Evolutionary conservation across 2,888 invertebrate species (phyloP).

Genomic region (Dasypogon diadema): DNA sequence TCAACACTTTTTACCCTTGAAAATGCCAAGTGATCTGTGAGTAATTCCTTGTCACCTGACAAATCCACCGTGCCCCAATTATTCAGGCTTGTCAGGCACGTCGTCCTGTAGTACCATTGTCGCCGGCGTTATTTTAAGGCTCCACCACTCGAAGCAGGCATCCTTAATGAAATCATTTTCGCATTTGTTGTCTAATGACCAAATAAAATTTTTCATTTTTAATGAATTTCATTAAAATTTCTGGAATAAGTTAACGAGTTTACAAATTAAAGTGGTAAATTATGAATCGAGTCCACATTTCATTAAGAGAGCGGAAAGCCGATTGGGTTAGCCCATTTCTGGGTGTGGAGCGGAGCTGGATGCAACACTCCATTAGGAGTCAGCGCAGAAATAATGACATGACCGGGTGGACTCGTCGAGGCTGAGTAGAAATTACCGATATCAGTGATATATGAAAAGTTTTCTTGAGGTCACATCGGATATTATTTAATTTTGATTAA

Average conservation of each 20-base stretch:
- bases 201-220: slow-evolving; percentile 51
- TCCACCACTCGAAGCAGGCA: neutral
- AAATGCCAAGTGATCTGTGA: neutral
- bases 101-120: neutral
- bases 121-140: neutral
- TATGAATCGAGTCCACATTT: slow-evolving; percentile 47
- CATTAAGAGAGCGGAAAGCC: slow-evolving; percentile 9
- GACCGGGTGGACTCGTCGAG: neutral
- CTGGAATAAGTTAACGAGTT: slow-evolving; percentile 52
- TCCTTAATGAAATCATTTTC: slow-evolving; percentile 41
- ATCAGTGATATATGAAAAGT: slow-evolving; percentile 20
- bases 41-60: slow-evolving; percentile 13
- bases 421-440: neutral
- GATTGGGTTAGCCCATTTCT: neutral
- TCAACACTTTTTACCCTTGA: slow-evolving; percentile 9
- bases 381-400: neutral
- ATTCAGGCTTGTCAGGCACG: neutral
- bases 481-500: slow-evolving; percentile 29
- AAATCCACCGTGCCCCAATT: slow-evolving; percentile 11
- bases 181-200: slow-evolving; percentile 42
- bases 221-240: slow-evolving; percentile 54
- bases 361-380: neutral
- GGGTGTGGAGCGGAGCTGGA: neutral
- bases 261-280: slow-evolving; percentile 51
- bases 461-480: slow-evolving; percentile 28